Conservation (phyloP, 2,888 invertebrate species). For the Clitarchus hookeri region DNA sequence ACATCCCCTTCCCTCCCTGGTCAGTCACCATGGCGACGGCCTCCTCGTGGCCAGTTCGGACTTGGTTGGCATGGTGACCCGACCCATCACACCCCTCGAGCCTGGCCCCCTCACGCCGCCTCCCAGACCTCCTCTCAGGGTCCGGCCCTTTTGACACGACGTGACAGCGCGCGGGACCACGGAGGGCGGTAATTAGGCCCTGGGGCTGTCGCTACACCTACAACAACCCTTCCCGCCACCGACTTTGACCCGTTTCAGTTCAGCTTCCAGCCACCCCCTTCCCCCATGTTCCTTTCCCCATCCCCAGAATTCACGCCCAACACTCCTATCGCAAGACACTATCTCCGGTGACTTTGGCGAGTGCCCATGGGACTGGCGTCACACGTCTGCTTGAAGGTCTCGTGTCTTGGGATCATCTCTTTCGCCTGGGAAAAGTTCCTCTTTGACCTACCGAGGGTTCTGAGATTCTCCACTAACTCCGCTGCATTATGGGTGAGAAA, state of each 20-base stretch:
- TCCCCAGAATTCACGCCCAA: neutral
- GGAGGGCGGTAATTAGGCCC: slow-evolving; percentile 18
- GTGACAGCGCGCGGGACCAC: slow-evolving; percentile 23
- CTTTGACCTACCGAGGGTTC: too few relatives aligned
- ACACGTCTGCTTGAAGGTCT: too few relatives aligned
- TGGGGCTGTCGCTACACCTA: slow-evolving; percentile 18
- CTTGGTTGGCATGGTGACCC: neutral
- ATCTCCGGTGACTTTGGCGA: too few relatives aligned
- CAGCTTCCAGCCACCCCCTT: neutral
- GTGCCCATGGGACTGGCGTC: too few relatives aligned
- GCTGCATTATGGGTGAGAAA: too few relatives aligned
- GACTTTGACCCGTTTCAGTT: neutral
- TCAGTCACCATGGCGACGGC: slow-evolving; percentile 15
- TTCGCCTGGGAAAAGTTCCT: too few relatives aligned
- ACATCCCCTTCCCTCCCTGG: neutral
- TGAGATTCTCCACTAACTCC: too few relatives aligned
- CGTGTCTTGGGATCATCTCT: too few relatives aligned
- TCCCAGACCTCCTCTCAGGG: neutral
- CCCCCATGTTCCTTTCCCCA: too few relatives aligned
- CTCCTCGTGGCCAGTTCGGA: slow-evolving; percentile 10
- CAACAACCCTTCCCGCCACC: neutral
- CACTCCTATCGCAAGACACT: neutral
- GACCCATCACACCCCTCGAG: neutral
- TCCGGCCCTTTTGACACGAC: neutral
- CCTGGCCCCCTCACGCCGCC: neutral